Evolutionary conservation across 2,888 invertebrate species (phyloP).

Genomic region (Congeria kusceri): DNA sequence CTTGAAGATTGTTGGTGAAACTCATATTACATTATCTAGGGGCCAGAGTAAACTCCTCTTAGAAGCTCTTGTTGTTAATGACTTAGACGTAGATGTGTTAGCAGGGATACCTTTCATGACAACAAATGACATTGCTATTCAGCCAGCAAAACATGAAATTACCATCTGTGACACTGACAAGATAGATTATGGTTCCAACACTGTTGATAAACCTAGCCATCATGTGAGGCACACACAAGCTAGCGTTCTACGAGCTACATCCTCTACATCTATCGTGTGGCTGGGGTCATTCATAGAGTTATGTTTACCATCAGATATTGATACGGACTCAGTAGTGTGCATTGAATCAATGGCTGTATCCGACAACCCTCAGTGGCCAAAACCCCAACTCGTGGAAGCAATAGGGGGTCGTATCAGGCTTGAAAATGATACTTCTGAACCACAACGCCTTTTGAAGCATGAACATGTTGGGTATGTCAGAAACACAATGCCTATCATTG

Average conservation of each 20-base stretch:
- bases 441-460: conserved; percentile 27
- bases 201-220: not conserved
- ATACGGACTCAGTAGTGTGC: too few relatives aligned
- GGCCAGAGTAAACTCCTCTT: not conserved
- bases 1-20: conserved; percentile 45
- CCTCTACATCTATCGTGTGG: conserved; percentile 23
- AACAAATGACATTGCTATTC: conserved; percentile 13
- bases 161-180: too few relatives aligned
- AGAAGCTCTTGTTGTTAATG: too few relatives aligned
- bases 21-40: conserved; percentile 9
- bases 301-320: conserved; percentile 16
- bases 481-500: conserved; percentile 1
- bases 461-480: conserved; percentile 22
- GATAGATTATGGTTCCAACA: conserved; percentile 12
- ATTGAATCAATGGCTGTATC: not conserved
- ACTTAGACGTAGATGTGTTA: too few relatives aligned
- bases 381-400: conserved; percentile 24
- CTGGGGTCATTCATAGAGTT: conserved; percentile 40
- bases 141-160: conserved; percentile 22
- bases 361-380: conserved; percentile 6
- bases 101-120: conserved; percentile 24
- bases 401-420: conserved; percentile 30
- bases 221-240: conserved; percentile 36
- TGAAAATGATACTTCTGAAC: conserved; percentile 27
- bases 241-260: conserved; percentile 3